Base-by-base conservation (phyloP, 2,113 vertebrate genomes). In the Meleagris gallopavo region DNA sequence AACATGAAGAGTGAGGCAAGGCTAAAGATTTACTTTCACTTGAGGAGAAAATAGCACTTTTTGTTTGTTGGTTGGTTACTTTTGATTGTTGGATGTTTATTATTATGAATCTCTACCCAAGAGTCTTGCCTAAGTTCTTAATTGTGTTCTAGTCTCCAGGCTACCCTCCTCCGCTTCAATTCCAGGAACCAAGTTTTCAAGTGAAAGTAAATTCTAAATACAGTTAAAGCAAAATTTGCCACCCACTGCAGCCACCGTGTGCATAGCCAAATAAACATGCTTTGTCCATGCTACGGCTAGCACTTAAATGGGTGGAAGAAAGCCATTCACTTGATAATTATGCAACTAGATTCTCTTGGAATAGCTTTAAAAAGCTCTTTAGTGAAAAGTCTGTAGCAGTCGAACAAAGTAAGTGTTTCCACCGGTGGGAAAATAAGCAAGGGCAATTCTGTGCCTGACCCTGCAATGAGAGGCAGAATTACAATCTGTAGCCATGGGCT, bases 311-410 rank as follows among this genome's bases (percentile, higher is more conserved):
- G 34, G 32, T 70, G 65, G n/a, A 8, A 52, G 89, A 78, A 74
- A 93, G 88, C 83, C 66, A 79, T 95, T 96, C 88, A 93, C n/a
- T 95, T 61, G 76, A 92, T 96, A 96, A 93, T 86, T 97, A 94
- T 86, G 73, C 92, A 94, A 97, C 90, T 95, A 81, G 58, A 95
- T 92, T 93, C 88, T 64, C 62, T 88, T 95, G 76, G 90, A 95
- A 85, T 66, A 45, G 79, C 61, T 88, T 95, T 77, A 82, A 79
- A 91, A 90, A 95, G 27, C 29, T 60, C 57, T 93, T 92, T 92
- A 93, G 79, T 90, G 77, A 94, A 86, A 82, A 90, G 57, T 62
- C 83, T 93, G 6, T 91, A 94, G 81, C 48, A 90, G 80, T 7
- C 48, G 58, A 92, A 93, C 86, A 91, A 92, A 97, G 93, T 61